These are phyloP conservation scores for Epinotia demarniana DNA, from an alignment of 2,888 invertebrate species.

Conservation along the genomic window DNA sequence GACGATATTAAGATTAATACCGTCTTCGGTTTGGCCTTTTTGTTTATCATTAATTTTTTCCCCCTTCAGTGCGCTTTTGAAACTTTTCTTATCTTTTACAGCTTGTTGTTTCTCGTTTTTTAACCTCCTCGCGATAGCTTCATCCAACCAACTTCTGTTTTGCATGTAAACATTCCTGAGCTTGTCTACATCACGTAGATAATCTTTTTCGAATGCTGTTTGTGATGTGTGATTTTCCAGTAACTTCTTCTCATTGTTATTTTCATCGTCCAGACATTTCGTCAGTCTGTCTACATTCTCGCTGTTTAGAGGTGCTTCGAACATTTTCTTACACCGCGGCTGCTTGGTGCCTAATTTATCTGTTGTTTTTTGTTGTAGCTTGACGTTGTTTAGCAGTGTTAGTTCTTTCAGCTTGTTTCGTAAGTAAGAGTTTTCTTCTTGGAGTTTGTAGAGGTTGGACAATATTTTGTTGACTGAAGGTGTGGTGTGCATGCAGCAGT, in stretches of 20 bases:
- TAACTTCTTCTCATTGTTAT: conserved; percentile 52
- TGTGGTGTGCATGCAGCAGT: conserved; percentile 67
- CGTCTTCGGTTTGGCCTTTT: conserved; percentile 50
- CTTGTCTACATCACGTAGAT: conserved; percentile 67
- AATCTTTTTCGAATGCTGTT: conserved; percentile 67
- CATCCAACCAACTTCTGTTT: conserved; percentile 76
- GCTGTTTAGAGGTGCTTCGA: conserved; percentile 72
- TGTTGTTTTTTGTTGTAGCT: conserved; percentile 59
- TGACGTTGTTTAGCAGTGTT: conserved; percentile 60
- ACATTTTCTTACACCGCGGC: conserved; percentile 73
- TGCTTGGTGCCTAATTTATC: conserved; percentile 62
- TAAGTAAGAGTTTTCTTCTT: conserved; percentile 79
- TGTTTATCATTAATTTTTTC: conserved; percentile 56
- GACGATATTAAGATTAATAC: conserved; percentile 47
- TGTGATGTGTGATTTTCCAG: conserved; percentile 55
- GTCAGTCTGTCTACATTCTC: conserved; percentile 63
- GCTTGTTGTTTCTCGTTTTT: conserved; percentile 59
- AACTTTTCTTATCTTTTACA: conserved; percentile 55
- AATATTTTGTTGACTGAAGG: conserved; percentile 79
- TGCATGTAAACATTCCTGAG: conserved; percentile 70
- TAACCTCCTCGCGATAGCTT: conserved; percentile 66
- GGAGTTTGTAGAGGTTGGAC: conserved; percentile 78
- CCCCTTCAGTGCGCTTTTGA: conserved; percentile 52
- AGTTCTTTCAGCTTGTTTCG: conserved; percentile 75
- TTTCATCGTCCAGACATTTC: conserved; percentile 71